These are phyloP conservation scores for Stenopsyche tienmushanensis DNA, from an alignment of 1,140 invertebrate species.

Conservation along the genomic window DNA sequence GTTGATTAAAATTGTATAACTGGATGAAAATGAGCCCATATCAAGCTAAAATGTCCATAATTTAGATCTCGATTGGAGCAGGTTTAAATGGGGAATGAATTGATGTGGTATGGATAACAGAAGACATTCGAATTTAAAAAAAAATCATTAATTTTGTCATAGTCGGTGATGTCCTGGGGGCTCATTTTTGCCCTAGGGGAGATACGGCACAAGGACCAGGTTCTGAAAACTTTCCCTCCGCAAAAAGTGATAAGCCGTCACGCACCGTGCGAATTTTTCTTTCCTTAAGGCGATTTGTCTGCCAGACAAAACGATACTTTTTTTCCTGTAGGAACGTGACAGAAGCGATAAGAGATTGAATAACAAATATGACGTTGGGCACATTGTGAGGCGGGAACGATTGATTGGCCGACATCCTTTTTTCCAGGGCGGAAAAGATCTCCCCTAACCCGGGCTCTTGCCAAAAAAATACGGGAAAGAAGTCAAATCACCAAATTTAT, in stretches of 20 bases:
- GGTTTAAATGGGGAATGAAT: too few species aligned
- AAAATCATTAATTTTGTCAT: too few species aligned
- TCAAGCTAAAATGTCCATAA: too few species aligned
- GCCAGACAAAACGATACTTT: constrained; percentile 41
- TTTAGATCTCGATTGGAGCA: too few species aligned
- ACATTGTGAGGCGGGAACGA: constrained; percentile 15
- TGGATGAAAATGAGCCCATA: too few species aligned
- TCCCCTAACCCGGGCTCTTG: not conserved
- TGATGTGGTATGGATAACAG: too few species aligned
- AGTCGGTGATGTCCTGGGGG: too few species aligned
- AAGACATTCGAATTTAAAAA: too few species aligned
- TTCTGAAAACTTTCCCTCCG: constrained; percentile 3
- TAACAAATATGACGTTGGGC: constrained; percentile 37
- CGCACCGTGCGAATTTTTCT: constrained; percentile 42
- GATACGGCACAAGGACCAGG: not conserved
- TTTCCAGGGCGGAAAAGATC: not conserved
- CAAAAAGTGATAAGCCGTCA: constrained; percentile 40
- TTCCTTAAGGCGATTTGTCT: constrained; percentile 42
- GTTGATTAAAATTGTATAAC: too few species aligned
- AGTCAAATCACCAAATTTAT: not conserved
- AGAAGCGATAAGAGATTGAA: constrained; percentile 39
- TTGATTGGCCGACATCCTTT: constrained; percentile 20
- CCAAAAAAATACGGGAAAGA: not conserved
- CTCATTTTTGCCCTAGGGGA: constrained; percentile 2
- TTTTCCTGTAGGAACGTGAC: constrained; percentile 31